These are phyloP conservation scores for Onychorhynchus coronatus DNA, from an alignment of 2,113 vertebrate species.

Conservation along the genomic window DNA sequence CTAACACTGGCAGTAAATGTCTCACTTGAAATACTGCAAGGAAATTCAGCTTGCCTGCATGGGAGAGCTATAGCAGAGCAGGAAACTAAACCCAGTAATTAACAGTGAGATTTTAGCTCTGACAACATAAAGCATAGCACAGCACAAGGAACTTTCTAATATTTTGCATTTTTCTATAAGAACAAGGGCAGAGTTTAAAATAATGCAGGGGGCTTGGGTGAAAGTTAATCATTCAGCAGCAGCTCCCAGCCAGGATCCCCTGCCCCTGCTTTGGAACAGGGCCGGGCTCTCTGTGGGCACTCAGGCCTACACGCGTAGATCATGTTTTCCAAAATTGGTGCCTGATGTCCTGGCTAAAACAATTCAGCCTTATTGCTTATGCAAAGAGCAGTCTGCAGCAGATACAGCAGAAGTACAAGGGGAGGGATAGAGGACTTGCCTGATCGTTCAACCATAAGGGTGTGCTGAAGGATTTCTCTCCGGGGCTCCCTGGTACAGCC, in stretches of 20 bases:
- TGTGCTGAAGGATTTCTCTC: conserved; percentile 32
- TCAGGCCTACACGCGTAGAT: neutral
- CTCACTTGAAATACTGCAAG: conserved; percentile 27
- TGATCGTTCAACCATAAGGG: conserved; percentile 14
- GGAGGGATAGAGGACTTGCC: neutral
- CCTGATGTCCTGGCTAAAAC: neutral
- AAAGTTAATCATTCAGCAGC: neutral
- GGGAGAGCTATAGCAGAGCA: neutral
- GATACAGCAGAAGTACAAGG: neutral
- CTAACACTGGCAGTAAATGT: conserved; percentile 4
- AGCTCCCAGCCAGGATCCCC: neutral
- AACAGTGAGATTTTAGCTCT: neutral
- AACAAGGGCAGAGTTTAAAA: neutral
- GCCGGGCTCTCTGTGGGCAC: neutral
- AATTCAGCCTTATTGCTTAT: neutral
- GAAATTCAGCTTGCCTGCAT: neutral
- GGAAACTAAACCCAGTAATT: neutral
- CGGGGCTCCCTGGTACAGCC: neutral
- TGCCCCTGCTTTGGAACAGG: neutral
- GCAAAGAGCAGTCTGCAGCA: neutral
- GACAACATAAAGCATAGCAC: neutral
- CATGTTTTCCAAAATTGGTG: neutral
- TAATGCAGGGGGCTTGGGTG: neutral
- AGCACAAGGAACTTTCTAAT: neutral
- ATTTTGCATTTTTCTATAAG: neutral